These are phyloP conservation scores for Phyto melanocephala DNA, from an alignment of 2,888 invertebrate genomes.

Conservation along the genomic window DNA sequence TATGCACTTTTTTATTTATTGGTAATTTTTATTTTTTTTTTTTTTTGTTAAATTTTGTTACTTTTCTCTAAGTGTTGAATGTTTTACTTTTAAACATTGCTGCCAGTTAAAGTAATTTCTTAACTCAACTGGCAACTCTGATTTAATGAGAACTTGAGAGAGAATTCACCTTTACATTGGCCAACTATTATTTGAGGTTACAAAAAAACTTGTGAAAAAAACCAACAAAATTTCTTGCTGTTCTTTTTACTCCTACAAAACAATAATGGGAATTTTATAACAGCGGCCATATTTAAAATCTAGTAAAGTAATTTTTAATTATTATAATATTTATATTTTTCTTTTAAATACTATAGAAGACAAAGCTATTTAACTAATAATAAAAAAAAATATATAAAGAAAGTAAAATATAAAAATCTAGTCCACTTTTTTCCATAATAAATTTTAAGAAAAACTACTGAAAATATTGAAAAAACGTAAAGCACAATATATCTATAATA, in stretches of 20 bases:
- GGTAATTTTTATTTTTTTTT: too few relatives aligned
- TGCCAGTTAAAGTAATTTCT: too few relatives aligned
- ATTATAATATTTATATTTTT: slow-evolving; percentile 64
- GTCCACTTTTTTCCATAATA: slow-evolving; percentile 64
- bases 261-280: slow-evolving; percentile 35
- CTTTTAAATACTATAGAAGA: slow-evolving; percentile 46
- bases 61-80: slow-evolving; percentile 20
- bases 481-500: slow-evolving; percentile 64
- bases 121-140: too few relatives aligned
- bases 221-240: slow-evolving; percentile 49
- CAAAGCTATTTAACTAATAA: slow-evolving; percentile 62
- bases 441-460: slow-evolving; percentile 55
- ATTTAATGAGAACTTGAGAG: not conserved
- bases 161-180: slow-evolving; percentile 40
- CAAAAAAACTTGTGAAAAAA: slow-evolving; percentile 28
- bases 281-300: slow-evolving; percentile 62
- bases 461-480: slow-evolving; percentile 50
- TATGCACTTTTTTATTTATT: too few relatives aligned
- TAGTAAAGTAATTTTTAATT: slow-evolving; percentile 63
- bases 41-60: too few relatives aligned
- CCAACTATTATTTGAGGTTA: slow-evolving; percentile 38
- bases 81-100: not conserved
- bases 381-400: slow-evolving; percentile 25
- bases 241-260: slow-evolving; percentile 13
- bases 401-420: slow-evolving; percentile 58